Percentiles rank a stretch among this genome's conserved stretches.
These are phyloP conservation scores for Paralvinella palmiformis DNA, from an alignment of 1,140 invertebrate genomes.

Conservation along the genomic window DNA sequence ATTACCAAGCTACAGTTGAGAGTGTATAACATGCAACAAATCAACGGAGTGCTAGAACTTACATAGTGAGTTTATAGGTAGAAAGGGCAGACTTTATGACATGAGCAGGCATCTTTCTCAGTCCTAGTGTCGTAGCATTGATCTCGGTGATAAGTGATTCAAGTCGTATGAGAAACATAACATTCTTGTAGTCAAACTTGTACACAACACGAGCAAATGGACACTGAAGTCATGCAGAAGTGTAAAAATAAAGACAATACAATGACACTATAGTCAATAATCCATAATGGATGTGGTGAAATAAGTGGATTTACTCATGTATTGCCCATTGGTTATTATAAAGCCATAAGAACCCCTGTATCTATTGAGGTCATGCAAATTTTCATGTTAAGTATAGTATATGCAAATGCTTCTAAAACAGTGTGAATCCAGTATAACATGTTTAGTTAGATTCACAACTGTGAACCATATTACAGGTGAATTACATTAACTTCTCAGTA, in stretches of 20 bases:
- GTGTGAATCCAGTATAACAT: too few species aligned
- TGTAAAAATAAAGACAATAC: not conserved
- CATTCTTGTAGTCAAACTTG: slow-evolving; percentile 40
- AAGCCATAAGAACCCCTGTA: too few species aligned
- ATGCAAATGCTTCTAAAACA: too few species aligned
- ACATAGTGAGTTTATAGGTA: slow-evolving; percentile 47
- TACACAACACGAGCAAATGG: slow-evolving; percentile 44
- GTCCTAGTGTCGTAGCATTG: slow-evolving; percentile 38
- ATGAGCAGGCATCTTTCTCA: slow-evolving; percentile 41
- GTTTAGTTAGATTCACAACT: too few species aligned
- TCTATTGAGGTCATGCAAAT: too few species aligned
- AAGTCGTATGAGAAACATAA: slow-evolving; percentile 30
- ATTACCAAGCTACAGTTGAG: too few species aligned
- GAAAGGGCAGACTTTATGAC: slow-evolving; percentile 45
- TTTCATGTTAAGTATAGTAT: too few species aligned
- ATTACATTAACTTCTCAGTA: too few species aligned
- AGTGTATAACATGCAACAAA: not conserved
- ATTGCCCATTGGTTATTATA: too few species aligned
- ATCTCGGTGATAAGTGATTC: slow-evolving; percentile 34
- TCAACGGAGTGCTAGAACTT: slow-evolving; percentile 21
- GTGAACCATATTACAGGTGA: too few species aligned
- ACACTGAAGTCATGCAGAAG: slow-evolving; percentile 31
- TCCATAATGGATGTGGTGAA: too few species aligned
- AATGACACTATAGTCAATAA: not conserved
- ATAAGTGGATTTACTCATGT: too few species aligned